These are phyloP conservation scores for Agelaius phoeniceus DNA, from an alignment of 2,113 vertebrate species.

Conservation along the genomic window DNA sequence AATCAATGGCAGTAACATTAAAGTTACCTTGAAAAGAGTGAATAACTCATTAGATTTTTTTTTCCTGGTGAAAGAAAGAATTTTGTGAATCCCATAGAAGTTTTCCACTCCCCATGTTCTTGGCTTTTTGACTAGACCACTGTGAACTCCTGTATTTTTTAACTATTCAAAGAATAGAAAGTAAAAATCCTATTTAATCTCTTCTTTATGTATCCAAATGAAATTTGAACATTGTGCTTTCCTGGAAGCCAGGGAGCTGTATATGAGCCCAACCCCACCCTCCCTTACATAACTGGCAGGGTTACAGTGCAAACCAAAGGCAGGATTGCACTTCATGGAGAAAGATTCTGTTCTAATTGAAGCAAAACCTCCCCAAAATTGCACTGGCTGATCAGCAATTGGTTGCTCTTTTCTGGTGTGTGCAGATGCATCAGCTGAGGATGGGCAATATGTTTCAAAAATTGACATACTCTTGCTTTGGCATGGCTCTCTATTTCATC, in stretches of 20 bases:
- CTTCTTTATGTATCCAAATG: neutral
- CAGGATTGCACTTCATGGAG: neutral
- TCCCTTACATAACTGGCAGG: neutral
- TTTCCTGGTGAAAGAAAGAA: neutral
- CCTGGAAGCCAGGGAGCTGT: neutral
- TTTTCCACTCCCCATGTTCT: slow-evolving; percentile 63
- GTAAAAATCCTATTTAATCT: neutral
- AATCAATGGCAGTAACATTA: neutral
- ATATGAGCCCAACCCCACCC: neutral
- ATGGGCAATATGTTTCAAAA: slow-evolving; percentile 72
- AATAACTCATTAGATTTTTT: neutral
- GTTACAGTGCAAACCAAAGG: neutral
- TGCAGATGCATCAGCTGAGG: neutral
- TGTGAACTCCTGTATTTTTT: neutral
- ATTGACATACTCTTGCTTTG: slow-evolving; percentile 92
- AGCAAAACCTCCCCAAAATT: neutral
- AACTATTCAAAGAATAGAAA: neutral
- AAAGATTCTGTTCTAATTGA: neutral
- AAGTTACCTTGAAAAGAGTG: neutral
- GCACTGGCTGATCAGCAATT: neutral
- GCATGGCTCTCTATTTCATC: slow-evolving; percentile 94
- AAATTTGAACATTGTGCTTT: neutral
- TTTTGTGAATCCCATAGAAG: neutral
- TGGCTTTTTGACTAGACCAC: slow-evolving; percentile 47
- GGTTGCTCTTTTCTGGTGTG: neutral